A percentile compares a stretch with the other conserved stretches of the same genome.
Conservation (phyloP, 2,888 invertebrate species). For the Drosophila mimica region DNA sequence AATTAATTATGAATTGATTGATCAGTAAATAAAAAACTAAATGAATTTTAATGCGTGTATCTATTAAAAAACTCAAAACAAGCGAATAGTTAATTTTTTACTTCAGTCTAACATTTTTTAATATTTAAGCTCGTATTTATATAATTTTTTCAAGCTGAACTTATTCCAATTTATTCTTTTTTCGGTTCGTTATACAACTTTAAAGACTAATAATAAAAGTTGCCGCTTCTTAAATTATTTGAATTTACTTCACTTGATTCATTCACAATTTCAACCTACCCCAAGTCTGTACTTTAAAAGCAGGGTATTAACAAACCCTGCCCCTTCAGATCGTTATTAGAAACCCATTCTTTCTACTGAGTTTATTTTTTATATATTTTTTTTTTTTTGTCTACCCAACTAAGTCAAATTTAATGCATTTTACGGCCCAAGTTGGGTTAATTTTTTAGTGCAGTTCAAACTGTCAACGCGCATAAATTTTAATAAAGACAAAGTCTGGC, state of each 20-base stretch:
- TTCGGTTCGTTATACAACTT: rapidly evolving
- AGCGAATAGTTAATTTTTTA: background rate
- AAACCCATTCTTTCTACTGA: slow-evolving; percentile 18
- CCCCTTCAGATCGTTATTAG: slow-evolving; percentile 8
- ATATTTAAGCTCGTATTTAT: background rate
- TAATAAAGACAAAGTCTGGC: slow-evolving; percentile 56
- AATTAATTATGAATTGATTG: background rate
- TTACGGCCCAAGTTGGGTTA: slow-evolving; percentile 72
- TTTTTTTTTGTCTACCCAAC: slow-evolving; percentile 35
- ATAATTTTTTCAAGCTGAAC: background rate
- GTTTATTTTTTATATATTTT: slow-evolving; percentile 7
- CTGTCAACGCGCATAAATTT: slow-evolving; percentile 76
- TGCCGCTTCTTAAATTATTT: background rate
- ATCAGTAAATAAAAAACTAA: background rate
- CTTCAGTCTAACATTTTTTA: background rate
- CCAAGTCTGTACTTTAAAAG: background rate
- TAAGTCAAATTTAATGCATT: slow-evolving; percentile 65
- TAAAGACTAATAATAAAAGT: background rate
- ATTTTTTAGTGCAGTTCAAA: slow-evolving; percentile 72
- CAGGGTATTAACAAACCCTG: slow-evolving; percentile 27
- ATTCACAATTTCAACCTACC: background rate
- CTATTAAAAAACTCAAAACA: too few species aligned
- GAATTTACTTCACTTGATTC: background rate
- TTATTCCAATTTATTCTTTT: background rate
- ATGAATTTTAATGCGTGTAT: background rate